A percentile compares a stretch with the other conserved stretches of the same genome.
phyloP scores from a whole-genome alignment of 2,888 invertebrate species.

The Apantesis nais region DNA sequence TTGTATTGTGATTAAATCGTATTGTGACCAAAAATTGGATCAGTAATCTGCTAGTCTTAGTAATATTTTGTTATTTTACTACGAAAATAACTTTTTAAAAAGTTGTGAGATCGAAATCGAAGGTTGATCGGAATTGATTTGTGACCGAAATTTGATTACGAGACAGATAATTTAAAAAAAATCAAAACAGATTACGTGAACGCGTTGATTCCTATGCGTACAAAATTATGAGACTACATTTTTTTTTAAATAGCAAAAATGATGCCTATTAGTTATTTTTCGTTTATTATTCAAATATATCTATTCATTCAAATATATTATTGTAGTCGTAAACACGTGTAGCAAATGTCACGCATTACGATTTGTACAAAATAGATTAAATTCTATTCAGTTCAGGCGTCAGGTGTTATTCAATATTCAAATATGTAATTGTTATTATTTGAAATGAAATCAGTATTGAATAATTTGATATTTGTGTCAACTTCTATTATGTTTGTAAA shows the following conservation, averaged over 20 bases:
- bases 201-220: not conserved
- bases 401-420: slow-evolving; percentile 25
- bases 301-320: not conserved
- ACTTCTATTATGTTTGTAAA: not conserved
- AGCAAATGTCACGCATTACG: slow-evolving; percentile 22
- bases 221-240: too few species aligned
- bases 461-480: not conserved
- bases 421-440: slow-evolving; percentile 12
- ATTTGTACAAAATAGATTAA: slow-evolving; percentile 30
- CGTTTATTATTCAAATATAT: not conserved
- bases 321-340: slow-evolving; percentile 14
- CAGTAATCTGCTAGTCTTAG: too few species aligned
- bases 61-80: too few species aligned
- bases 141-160: too few species aligned
- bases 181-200: not conserved
- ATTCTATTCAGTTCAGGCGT: slow-evolving; percentile 16
- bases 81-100: too few species aligned
- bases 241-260: not conserved
- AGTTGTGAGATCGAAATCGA: too few species aligned
- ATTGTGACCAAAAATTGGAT: too few species aligned
- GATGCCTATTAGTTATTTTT: not conserved
- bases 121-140: too few species aligned
- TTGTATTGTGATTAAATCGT: too few species aligned
- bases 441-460: not conserved
- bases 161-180: too few species aligned